Percentiles rank a stretch among this genome's conserved stretches.
These are phyloP conservation scores for Ctenochaetus hawaiiensis DNA, from an alignment of 2,797 vertebrate species.

Conservation along the genomic window DNA sequence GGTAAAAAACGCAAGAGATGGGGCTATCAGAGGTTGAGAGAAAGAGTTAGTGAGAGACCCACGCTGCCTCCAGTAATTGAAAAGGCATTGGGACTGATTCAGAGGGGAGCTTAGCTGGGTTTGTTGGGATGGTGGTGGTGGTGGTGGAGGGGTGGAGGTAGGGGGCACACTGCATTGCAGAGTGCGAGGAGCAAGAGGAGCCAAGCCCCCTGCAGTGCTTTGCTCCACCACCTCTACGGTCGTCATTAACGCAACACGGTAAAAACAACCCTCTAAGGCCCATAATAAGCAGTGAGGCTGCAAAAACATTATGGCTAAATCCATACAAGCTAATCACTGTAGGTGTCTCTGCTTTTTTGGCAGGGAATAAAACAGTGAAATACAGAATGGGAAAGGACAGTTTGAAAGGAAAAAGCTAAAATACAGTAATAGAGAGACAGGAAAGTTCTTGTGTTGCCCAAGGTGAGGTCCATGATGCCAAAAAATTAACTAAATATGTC, in stretches of 20 bases:
- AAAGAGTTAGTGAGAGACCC: constrained; percentile 66
- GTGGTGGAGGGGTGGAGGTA: neutral
- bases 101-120: constrained; percentile 59
- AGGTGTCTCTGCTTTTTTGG: constrained; percentile 41
- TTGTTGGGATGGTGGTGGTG: constrained; percentile 37
- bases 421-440: constrained; percentile 16
- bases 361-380: constrained; percentile 36
- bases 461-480: no score
- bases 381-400: constrained; percentile 5
- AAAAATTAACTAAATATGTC: constrained; percentile 3
- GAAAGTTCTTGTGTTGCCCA: constrained; percentile 4
- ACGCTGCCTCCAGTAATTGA: constrained; percentile 72
- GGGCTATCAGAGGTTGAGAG: constrained; percentile 56
- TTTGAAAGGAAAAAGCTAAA: constrained; percentile 19
- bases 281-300: constrained; percentile 63
- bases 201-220: constrained; percentile 52
- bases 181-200: constrained; percentile 48
- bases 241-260: constrained; percentile 55
- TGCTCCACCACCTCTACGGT: constrained; percentile 51
- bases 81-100: constrained; percentile 76
- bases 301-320: constrained; percentile 62
- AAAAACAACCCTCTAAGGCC: constrained; percentile 65
- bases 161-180: constrained; percentile 71
- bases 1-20: constrained; percentile 48
- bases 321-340: constrained; percentile 59